Evolutionary conservation across 2,888 invertebrate genomes (phyloP), one percentile per base, ranked within the genome.

Genomic region (Iphiclides podalirius): DNA sequence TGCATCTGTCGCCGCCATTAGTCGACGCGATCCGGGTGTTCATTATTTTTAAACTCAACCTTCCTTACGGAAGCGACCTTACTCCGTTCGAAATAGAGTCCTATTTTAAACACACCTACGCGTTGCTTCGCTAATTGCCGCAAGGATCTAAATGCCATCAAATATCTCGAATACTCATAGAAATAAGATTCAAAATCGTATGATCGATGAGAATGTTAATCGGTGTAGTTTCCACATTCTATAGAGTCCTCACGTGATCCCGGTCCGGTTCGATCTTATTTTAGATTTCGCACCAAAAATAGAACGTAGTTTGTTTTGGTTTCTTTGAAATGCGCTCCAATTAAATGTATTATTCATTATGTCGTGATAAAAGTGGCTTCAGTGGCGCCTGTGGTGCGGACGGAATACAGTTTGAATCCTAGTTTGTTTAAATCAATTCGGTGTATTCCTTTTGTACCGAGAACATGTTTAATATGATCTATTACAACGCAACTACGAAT

Each of bases 231-330:
- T 15, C 7, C 1, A 9, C 31, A 42, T 42, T 33, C 33, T n/a
- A 20, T 9, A 34, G 17, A 31, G 26, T 40, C 1, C 40, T 6
- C 20, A 28, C 16, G 35, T 40, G 47, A 35, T 6, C 20, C 4
- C 20, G 20, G 28, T 35, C 26, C 26, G 12, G 15, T 40, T 41
- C 23, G 14, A 23, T 47, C 2, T 26, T 15, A 35, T 26, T 28
- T 26, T 11, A 15, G 36, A 20, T 20, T 36, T 15, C 36, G 43
- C 4, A 1, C 15, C 13, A 16, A 17, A 35, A 47, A 47, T 40
- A 40, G 40, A 35, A 15, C 17, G 15, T 12, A 12, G 44, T 35
- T 47, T 40, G 47, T 47, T 47, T 26, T 47, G n/a, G 28, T 40
- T 47, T 28, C 39, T 33, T 4, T 13, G 26, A 39, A 47, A 37